These are phyloP conservation scores for Megaustenia siamemsis DNA, from an alignment of 2,888 invertebrate species.

Conservation along the genomic window DNA sequence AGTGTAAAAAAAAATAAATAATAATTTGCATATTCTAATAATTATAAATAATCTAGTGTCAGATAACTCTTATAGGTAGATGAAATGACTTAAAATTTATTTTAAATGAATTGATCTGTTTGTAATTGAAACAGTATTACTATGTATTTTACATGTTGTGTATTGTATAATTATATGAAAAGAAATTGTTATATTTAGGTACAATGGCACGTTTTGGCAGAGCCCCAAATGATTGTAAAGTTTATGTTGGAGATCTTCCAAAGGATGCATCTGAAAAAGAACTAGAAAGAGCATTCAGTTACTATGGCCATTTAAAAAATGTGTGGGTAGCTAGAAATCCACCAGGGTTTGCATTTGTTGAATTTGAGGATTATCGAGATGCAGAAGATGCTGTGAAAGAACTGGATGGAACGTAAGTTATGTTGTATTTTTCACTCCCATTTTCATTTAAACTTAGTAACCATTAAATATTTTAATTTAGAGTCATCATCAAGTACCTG, in stretches of 20 bases:
- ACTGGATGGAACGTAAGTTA: conserved; percentile 79
- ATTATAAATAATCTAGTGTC: no score
- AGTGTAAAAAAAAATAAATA: no score
- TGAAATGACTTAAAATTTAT: no score
- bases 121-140: no score
- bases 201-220: conserved; percentile 63
- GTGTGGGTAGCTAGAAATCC: conserved; percentile 97
- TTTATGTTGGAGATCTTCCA: conserved; percentile 94
- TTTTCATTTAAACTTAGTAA: no score
- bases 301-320: conserved; percentile 92
- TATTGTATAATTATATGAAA: background rate
- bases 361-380: conserved; percentile 79
- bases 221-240: conserved; percentile 83
- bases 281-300: conserved; percentile 90
- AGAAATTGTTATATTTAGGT: background rate
- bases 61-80: no score
- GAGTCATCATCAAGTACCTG: no score
- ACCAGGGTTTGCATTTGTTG: conserved; percentile 84
- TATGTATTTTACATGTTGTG: no score
- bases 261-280: conserved; percentile 94
- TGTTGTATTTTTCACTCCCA: no score
- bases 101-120: no score
- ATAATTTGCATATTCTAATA: no score
- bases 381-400: conserved; percentile 81
- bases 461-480: no score